Base-by-base conservation (phyloP, 2,113 vertebrate species). In the Taurulus bubalis region DNA sequence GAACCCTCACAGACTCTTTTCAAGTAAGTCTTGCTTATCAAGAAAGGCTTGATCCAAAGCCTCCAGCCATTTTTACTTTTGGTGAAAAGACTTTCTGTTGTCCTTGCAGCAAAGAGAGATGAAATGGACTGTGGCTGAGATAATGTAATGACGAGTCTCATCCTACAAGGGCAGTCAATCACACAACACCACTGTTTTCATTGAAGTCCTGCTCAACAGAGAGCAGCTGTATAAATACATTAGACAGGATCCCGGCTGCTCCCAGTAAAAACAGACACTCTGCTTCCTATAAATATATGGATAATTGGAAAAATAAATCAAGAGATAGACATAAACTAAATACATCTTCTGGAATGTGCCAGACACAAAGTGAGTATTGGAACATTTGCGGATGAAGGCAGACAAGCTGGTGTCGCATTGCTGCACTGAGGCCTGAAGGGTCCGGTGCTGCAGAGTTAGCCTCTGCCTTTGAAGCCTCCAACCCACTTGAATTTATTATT, bases 181-280 rank as follows among this genome's bases (percentile, higher is more conserved):
- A 92, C 79, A 85, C 58, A 82, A 75, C 71, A 75, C 75, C 70
- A 70, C 45, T 86, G 89, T 89, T 94, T 93, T 87, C 80, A 81
- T 82, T 85, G 77, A 88, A 89, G 85, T 80, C 42, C 79, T 59
- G 63, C 55, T 89, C 87, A 92, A 92, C 88, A 65, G 71, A 55
- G 42, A 91, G 71, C 94, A 94, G 93, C 93, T 95, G 94, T 93
- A 78, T 77, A 95, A 95, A 94, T 93, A 95, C 70, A 89, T 91
- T 89, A 90, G 81, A 83, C 59, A 82, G 67, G 77, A 85, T 86
- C 65, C 67, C 63, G 79, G 80, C 63, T 66, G 83, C 83, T 85
- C 73, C 40, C 63, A 85, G 84, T 77, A 80, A 93, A 95, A 95
- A 93, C 86, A 91, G 59, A 88, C 80, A 85, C 73, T 56, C 42